Base-by-base conservation (phyloP, 2,888 invertebrate species). In the Smittia sp. region DNA sequence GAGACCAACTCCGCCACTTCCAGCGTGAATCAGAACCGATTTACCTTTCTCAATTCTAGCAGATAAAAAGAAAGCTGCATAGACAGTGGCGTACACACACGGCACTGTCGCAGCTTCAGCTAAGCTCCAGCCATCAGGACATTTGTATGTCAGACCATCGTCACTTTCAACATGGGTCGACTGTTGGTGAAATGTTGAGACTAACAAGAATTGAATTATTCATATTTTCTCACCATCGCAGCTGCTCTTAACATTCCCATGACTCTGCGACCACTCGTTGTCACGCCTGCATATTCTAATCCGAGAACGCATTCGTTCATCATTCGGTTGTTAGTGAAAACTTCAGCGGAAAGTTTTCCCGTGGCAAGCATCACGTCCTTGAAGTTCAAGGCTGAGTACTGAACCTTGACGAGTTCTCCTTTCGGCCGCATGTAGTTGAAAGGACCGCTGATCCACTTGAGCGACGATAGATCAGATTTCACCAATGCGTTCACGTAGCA, bases 291-390 rank as follows among this genome's bases (percentile, higher is more conserved):
- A 76, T 86, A 85, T 77, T 92, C 91, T 75, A 90, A 87, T 0
- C 91, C 91, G 76, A 88, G 84, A 0, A 89, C 85, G 77, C 86
- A 87, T 76, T 88, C 88, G 76, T 92, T 87, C 7, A 85, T 83
- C 24, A 86, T 79, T n/a, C 90, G 84, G 0, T 85, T 85, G 32
- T 85, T 85, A 0, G 91, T 91, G 0, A 93, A 88, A 0, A 92
- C 87, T 79, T 97, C 96, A 0, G 89, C 87, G 6, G 92, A 89
- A 2, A 98, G 86, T 78, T 94, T 94, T 1, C 96, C 97, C 0
- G 93, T 93, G 0, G 96, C 94, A 0, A 94, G 85, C 98, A 98
- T 97, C 0, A 98, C 85, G 80, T 98, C 98, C 78, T 94, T 89
- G 88, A 97, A 98, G 83, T 98, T 98, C 11, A 98, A 80, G 0